Conservation (phyloP, 1,140 invertebrate species). For the Listronotus bonariensis region DNA sequence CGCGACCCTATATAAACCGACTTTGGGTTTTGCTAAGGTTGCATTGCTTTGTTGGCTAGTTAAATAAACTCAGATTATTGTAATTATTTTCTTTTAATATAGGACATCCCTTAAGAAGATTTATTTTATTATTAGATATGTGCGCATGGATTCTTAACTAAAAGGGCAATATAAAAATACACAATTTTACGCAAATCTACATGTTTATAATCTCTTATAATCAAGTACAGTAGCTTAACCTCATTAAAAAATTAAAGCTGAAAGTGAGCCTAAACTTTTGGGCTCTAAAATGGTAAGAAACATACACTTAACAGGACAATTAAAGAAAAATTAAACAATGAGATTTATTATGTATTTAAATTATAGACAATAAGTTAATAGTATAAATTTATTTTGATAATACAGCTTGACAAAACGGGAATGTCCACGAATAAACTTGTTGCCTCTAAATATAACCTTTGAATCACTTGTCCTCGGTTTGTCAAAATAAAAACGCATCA, state of each 20-base stretch:
- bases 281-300: constrained; percentile 1
- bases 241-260: constrained; percentile 16
- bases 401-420: constrained; percentile 54
- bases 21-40: too few species aligned
- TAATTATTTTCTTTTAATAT: too few species aligned
- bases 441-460: constrained; percentile 20
- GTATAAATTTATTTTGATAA: constrained; percentile 54
- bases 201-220: constrained; percentile 29
- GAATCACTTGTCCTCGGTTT: constrained; percentile 43
- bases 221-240: constrained; percentile 28
- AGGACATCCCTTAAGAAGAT: too few species aligned
- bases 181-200: constrained; percentile 23
- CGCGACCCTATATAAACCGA: too few species aligned
- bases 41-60: too few species aligned
- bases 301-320: constrained; percentile 6
- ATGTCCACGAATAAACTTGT: constrained; percentile 48
- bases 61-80: too few species aligned
- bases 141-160: constrained; percentile 37
- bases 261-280: constrained; percentile 5
- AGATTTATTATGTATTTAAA: constrained; percentile 33
- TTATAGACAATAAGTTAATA: constrained; percentile 51
- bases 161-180: constrained; percentile 11
- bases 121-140: too few species aligned
- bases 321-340: constrained; percentile 19
- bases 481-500: constrained; percentile 40